These are phyloP conservation scores for Botrylloides violaceus DNA, from an alignment of 23 tunicate species.

Conservation along the genomic window DNA sequence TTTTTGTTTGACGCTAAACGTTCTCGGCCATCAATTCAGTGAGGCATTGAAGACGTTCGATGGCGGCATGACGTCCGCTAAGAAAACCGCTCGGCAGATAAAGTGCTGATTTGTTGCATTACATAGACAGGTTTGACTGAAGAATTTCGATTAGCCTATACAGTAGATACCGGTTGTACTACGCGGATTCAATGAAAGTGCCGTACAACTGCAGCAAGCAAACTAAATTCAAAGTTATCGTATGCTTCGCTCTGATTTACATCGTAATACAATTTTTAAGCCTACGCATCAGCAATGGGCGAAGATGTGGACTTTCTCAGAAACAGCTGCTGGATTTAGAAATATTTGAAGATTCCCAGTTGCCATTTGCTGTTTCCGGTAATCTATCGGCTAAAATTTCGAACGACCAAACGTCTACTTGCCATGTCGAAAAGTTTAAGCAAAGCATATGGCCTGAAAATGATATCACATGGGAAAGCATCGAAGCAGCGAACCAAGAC, in stretches of 20 bases:
- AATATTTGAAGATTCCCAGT: neutral
- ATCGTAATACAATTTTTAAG: neutral
- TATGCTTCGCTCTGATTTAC: neutral
- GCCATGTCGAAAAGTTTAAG: neutral
- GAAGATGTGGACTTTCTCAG: neutral
- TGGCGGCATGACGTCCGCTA: too few species aligned
- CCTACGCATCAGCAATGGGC: neutral
- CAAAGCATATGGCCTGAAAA: too few species aligned
- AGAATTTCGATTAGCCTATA: too few species aligned
- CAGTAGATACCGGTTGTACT: too few species aligned
- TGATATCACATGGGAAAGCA: neutral
- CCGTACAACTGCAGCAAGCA: neutral
- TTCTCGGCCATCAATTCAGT: too few species aligned
- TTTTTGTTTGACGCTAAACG: too few species aligned
- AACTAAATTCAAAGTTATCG: neutral
- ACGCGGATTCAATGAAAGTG: neutral
- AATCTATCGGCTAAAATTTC: neutral
- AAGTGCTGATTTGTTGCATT: too few species aligned
- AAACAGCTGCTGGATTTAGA: neutral
- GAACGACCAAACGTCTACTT: neutral
- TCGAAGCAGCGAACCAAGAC: neutral
- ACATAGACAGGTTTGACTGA: too few species aligned
- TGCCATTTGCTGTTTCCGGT: neutral
- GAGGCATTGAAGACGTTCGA: too few species aligned
- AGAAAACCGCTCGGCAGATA: too few species aligned